phyloP scores from a whole-genome alignment of 2,888 invertebrate species.

The Sminthurinus aureus region DNA sequence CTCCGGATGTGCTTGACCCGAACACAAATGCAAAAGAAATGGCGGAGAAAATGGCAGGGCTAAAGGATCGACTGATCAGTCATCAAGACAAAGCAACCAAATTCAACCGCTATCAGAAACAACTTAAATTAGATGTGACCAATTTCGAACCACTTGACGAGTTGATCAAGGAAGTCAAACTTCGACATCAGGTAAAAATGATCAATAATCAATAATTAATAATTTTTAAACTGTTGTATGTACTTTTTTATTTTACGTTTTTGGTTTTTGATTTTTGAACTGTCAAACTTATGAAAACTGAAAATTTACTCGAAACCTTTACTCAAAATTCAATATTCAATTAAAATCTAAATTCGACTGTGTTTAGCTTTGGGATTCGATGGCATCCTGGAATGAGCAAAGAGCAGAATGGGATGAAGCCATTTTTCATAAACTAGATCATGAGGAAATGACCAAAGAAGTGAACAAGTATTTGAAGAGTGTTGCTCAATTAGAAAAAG shows the following conservation, averaged over 20 bases:
- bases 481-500: constrained; percentile 81
- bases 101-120: constrained; percentile 82
- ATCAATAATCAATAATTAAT: constrained; percentile 80
- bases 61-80: constrained; percentile 71
- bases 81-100: constrained; percentile 76
- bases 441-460: constrained; percentile 75
- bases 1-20: constrained; percentile 77
- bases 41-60: constrained; percentile 70
- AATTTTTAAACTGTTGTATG: too few relatives aligned
- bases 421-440: constrained; percentile 72
- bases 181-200: constrained; percentile 82
- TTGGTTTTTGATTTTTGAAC: too few relatives aligned
- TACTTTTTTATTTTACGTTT: too few relatives aligned
- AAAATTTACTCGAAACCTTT: too few relatives aligned
- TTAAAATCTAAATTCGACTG: too few relatives aligned
- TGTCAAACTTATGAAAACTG: constrained; percentile 68
- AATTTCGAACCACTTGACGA: constrained; percentile 82
- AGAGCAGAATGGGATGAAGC: constrained; percentile 73
- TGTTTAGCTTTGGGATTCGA: constrained; percentile 76
- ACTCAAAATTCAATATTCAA: too few relatives aligned
- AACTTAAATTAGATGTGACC: constrained; percentile 85
- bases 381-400: constrained; percentile 76
- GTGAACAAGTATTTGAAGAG: constrained; percentile 75
- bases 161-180: constrained; percentile 78
- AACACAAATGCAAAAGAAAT: constrained; percentile 75